phyloP scores from a whole-genome alignment of 2,113 vertebrate genomes.

The Tapirus terrestris region DNA sequence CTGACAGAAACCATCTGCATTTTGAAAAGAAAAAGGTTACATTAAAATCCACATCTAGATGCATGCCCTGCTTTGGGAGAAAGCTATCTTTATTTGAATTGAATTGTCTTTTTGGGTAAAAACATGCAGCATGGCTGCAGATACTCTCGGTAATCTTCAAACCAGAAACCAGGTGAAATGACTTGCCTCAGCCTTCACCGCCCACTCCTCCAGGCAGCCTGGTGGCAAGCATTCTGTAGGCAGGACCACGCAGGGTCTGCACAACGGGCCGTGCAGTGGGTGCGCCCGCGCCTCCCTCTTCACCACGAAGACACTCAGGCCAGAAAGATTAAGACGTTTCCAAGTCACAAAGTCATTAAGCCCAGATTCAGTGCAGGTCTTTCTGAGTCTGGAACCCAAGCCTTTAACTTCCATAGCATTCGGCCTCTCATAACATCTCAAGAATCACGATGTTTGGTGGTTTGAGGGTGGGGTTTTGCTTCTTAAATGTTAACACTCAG shows the following conservation, averaged over 20 bases:
- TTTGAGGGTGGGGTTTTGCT: background rate
- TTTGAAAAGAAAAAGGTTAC: background rate
- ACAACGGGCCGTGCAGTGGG: background rate
- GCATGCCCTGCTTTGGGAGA: background rate
- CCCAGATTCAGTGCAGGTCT: background rate
- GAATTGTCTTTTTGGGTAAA: conserved; percentile 2
- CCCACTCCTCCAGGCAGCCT: accelerated
- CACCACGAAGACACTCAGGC: background rate
- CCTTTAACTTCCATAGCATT: background rate
- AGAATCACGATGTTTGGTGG: background rate
- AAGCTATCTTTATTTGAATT: background rate
- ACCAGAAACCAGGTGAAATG: background rate
- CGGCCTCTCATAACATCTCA: background rate
- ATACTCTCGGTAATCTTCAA: background rate
- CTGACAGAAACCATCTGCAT: too few species aligned
- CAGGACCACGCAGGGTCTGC: background rate
- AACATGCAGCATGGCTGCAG: background rate
- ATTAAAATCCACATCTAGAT: background rate
- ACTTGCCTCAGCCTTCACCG: background rate
- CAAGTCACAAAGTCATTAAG: background rate
- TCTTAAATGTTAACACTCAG: background rate
- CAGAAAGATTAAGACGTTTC: background rate
- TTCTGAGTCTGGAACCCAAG: background rate
- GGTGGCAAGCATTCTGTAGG: background rate
- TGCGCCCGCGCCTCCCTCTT: background rate